Percentiles rank a stretch among this genome's conserved stretches.
Evolutionary conservation across 2,113 vertebrate genomes (phyloP).

Genomic region (Paradisaea rubra): DNA sequence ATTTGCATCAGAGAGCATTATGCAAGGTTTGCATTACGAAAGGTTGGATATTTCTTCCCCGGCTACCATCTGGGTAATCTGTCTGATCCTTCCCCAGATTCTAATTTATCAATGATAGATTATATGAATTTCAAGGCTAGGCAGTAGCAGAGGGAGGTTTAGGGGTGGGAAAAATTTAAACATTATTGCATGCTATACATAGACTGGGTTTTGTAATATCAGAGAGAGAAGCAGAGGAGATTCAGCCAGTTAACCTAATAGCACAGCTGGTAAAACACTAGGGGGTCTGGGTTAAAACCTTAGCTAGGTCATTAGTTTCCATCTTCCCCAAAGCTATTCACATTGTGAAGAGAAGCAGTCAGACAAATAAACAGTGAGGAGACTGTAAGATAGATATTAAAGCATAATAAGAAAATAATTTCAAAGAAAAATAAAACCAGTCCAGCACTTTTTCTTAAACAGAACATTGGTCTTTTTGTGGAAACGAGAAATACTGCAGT

Average conservation of each 20-base stretch:
- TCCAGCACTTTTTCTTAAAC: background rate
- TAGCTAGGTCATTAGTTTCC: conserved; percentile 66
- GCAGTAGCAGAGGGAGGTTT: conserved; percentile 32
- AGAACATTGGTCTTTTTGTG: conserved; percentile 3
- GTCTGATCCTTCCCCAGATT: conserved; percentile 53
- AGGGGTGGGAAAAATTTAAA: conserved; percentile 20
- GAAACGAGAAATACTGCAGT: background rate
- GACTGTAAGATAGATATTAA: conserved; percentile 31
- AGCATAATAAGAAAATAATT: conserved; percentile 36
- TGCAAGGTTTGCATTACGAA: conserved; percentile 12
- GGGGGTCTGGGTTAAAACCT: conserved; percentile 61
- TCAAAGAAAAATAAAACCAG: background rate
- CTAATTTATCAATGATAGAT: conserved; percentile 59
- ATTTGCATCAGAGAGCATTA: conserved; percentile 15
- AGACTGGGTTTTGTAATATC: background rate
- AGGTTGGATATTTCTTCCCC: conserved; percentile 16
- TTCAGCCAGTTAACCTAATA: conserved; percentile 62
- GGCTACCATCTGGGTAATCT: conserved; percentile 50
- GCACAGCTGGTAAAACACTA: conserved; percentile 66
- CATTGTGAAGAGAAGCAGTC: conserved; percentile 49
- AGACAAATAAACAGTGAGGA: conserved; percentile 58
- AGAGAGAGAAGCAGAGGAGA: background rate
- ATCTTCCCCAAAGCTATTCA: conserved; percentile 65
- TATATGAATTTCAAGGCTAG: conserved; percentile 45
- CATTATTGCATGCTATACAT: conserved; percentile 12